Evolutionary conservation across 2,797 vertebrate genomes (phyloP), one percentile per base, ranked within the genome.

Genomic region (Sebastes cheni): DNA sequence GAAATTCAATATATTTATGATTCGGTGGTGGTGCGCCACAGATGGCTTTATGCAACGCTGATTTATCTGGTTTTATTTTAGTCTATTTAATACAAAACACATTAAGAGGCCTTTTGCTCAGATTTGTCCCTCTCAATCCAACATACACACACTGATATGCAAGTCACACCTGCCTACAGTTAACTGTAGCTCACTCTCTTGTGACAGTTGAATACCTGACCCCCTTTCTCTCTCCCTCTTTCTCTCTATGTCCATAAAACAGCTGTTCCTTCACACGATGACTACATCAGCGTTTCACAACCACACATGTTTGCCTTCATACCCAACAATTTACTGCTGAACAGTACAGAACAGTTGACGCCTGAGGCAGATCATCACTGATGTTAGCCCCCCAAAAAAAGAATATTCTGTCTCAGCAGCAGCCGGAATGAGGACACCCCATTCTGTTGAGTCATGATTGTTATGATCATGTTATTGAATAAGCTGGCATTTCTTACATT

Each of bases 211-310:
- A 70, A 39, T 70, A 4, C 5, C 16, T 50, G 46, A 50, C 2
- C 3, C 18, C 11, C 3, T 42, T 22, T 6, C 67, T 29, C 22
- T 20, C 29, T 8, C 30, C 3, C 11, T 46, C 42, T 18, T 18
- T 50, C 7, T 50, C 18, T 13, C 5, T 56, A 42, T 42, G 14
- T 14, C 39, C 39, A 42, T 20, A 29, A 29, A 81, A 59, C 88
- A 90, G 86, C 75, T 85, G 85, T 70, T 85, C 12, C 58, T 29
- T n/a, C 20, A 50, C 75, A 27, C 8, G 6, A 74, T 39, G 75
- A 78, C 78, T 4, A 4, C 42, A 67, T 64, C 74, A 13, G 29
- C 8, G 14, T 13, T 75, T 56, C 62, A n/a, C 78, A 79, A 50
- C 77, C 36, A 42, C 75, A 83, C 74, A 76, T 9, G 60, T 74